These are phyloP conservation scores for Florisuga fusca DNA, from an alignment of 2,797 vertebrate genomes.

Conservation along the genomic window DNA sequence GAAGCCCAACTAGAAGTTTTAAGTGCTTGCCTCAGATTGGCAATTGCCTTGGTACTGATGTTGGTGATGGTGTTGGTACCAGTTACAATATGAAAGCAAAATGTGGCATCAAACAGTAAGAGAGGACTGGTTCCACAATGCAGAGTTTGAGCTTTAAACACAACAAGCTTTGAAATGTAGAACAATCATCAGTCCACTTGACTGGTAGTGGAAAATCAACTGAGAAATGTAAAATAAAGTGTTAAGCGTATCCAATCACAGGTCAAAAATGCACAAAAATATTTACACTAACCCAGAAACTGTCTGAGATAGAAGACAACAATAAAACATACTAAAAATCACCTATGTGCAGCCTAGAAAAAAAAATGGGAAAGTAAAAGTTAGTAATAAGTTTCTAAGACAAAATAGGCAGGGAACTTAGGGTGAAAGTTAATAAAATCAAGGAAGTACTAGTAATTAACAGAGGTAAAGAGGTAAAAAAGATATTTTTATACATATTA, in stretches of 20 bases:
- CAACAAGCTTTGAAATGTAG: background rate
- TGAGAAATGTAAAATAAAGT: background rate
- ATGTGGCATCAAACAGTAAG: background rate
- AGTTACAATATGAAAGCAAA: background rate
- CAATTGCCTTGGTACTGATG: background rate
- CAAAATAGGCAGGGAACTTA: background rate
- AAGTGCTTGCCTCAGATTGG: background rate
- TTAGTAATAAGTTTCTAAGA: background rate
- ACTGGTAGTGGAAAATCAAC: background rate
- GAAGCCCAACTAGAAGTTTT: background rate
- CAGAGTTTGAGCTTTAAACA: background rate
- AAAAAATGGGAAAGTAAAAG: background rate
- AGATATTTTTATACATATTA: slow-evolving; percentile 13
- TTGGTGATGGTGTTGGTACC: background rate
- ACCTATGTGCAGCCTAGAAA: background rate
- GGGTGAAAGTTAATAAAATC: background rate
- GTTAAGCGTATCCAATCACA: background rate
- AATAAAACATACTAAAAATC: background rate
- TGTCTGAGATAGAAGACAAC: background rate
- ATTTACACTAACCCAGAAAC: background rate
- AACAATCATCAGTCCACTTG: background rate
- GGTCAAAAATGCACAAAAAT: background rate
- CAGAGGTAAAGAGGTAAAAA: background rate
- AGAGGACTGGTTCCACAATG: background rate
- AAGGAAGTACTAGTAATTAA: slow-evolving; percentile 14